These are phyloP conservation scores for Lepeophtheirus salmonis DNA, from an alignment of 1,140 invertebrate species.

Conservation along the genomic window DNA sequence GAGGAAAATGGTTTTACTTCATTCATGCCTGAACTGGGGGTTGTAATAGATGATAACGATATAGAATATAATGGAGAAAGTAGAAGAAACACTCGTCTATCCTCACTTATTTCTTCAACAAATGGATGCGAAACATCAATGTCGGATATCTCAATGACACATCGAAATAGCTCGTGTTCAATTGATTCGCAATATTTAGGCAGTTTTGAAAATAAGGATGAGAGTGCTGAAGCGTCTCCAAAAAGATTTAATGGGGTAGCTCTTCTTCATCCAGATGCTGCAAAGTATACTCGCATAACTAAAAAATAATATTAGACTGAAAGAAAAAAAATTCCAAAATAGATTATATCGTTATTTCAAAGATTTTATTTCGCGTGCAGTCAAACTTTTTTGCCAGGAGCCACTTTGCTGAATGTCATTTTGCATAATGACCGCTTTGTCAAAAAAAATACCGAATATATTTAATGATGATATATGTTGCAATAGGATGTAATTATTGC, in stretches of 20 bases:
- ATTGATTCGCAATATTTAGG: background rate
- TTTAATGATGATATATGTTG: too few relatives aligned
- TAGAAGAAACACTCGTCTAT: background rate
- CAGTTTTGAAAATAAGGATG: background rate
- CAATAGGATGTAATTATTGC: too few relatives aligned
- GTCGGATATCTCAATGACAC: background rate
- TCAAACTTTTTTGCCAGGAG: too few relatives aligned
- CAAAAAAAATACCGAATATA: too few relatives aligned
- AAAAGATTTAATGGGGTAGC: background rate
- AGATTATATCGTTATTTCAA: too few relatives aligned
- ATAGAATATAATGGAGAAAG: background rate
- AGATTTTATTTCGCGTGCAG: too few relatives aligned
- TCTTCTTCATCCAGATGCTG: background rate
- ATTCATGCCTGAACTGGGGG: background rate
- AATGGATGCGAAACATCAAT: background rate
- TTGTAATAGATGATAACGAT: background rate
- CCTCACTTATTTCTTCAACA: background rate
- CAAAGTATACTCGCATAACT: too few relatives aligned
- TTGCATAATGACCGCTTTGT: too few relatives aligned
- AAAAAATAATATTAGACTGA: too few relatives aligned
- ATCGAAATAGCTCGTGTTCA: background rate
- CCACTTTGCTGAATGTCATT: too few relatives aligned
- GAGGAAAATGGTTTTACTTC: background rate
- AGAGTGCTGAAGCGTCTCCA: background rate
- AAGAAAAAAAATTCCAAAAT: too few relatives aligned